Evolutionary conservation across 2,797 vertebrate genomes (phyloP), one percentile per base, ranked within the genome.

Genomic region (Oophaga sylvatica): DNA sequence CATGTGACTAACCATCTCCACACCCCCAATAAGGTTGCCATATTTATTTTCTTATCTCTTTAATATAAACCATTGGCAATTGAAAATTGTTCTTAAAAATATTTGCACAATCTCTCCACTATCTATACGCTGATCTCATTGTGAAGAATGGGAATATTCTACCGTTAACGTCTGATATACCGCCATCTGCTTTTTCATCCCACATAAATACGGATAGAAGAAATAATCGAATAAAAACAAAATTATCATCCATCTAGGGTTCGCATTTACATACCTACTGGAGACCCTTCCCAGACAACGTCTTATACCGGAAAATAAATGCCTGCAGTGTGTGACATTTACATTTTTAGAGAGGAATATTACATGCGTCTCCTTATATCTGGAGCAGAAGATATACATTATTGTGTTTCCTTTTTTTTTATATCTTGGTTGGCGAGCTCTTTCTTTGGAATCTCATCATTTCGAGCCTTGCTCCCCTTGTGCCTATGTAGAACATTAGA

Each of bases 341-440:
- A 88, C 81, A 88, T 88, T 79, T 88, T 79, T 84, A 84, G 87
- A 79, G 76, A 29, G 75, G 29, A 75, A 88, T 88, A 84, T 82
- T 81, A 73, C 80, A 68, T 35, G 17, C 57, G 26, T 48, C 29
- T 68, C 7, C 73, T 65, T 68, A 57, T 60, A 60, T 65, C 29
- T 22, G 9, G 9, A 60, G 48, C 48, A 78, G 65, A 60, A 41
- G 86, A 83, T 78, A 59, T 60, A 65, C 59, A 78, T 63, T 68
- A 78, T 68, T 78, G 80, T 77, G 22, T 83, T 83, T 65, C 80
- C 45, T 75, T 62, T 41, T 35, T 35, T 41, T 63, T 71, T 41
- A 75, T 62, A 75, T 65, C 35, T 59, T 53, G 35, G 41, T 63
- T n/a, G 48, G 35, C 22, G 60, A 65, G 20, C 15, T 73, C 31